phyloP scores from a whole-genome alignment of 1,140 invertebrate species.

The Nymphalis io region DNA sequence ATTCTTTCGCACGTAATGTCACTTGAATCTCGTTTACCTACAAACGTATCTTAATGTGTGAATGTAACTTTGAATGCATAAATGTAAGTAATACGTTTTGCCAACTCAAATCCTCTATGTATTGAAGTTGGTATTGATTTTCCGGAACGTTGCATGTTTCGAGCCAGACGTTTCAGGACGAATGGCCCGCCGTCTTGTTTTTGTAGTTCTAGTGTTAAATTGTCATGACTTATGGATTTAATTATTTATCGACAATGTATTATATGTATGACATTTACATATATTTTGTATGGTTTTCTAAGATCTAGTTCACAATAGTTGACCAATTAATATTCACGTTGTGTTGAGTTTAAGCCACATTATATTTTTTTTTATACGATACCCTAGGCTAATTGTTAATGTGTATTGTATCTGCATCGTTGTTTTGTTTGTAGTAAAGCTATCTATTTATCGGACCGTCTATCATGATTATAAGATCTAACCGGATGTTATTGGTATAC shows the following conservation, averaged over 20 bases:
- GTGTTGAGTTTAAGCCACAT: too few relatives aligned
- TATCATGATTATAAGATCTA: too few relatives aligned
- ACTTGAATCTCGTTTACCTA: conserved; percentile 37
- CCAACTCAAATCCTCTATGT: neutral
- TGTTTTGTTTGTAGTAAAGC: too few relatives aligned
- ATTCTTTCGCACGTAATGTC: conserved; percentile 28
- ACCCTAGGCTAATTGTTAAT: neutral
- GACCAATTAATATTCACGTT: too few relatives aligned
- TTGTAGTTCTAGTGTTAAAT: conserved; percentile 15
- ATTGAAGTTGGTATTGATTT: conserved; percentile 23
- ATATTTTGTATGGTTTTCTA: neutral
- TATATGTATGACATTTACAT: too few relatives aligned
- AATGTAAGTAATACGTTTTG: conserved; percentile 1
- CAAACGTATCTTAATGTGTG: conserved; percentile 21
- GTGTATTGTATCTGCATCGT: too few relatives aligned
- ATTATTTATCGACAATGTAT: too few relatives aligned
- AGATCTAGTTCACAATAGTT: neutral
- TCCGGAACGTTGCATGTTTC: conserved; percentile 18
- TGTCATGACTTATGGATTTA: neutral
- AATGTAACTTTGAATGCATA: neutral
- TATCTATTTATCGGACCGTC: too few relatives aligned
- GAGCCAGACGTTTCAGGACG: conserved; percentile 19
- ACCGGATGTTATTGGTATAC: too few relatives aligned
- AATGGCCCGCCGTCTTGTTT: neutral
- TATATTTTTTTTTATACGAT: neutral